Percentiles rank a stretch among this genome's conserved stretches.
phyloP scores from a whole-genome alignment of 2,797 vertebrate genomes.

The Phataginus tetradactyla region DNA sequence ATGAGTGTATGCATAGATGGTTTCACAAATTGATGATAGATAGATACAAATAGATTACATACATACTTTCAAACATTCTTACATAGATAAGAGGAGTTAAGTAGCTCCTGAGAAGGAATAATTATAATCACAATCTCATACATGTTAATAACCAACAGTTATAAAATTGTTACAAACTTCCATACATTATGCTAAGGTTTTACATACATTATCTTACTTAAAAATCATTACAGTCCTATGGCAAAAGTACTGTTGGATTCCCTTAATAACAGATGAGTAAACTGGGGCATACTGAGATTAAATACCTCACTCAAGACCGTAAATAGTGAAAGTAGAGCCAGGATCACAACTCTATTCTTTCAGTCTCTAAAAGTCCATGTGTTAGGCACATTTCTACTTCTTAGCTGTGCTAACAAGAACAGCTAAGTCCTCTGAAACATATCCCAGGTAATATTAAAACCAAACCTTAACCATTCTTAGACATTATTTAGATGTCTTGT shows the following conservation, averaged over 20 bases:
- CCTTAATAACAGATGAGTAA: neutral
- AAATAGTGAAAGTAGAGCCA: neutral
- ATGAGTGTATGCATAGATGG: neutral
- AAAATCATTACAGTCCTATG: neutral
- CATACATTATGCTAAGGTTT: neutral
- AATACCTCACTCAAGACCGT: neutral
- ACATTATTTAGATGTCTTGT: neutral
- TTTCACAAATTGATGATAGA: neutral
- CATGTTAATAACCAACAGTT: neutral
- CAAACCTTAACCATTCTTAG: neutral
- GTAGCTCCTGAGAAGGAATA: neutral
- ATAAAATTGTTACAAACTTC: neutral
- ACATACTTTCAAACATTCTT: neutral
- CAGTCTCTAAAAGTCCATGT: neutral
- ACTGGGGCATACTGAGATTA: neutral
- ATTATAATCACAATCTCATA: neutral
- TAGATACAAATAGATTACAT: neutral
- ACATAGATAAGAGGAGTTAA: neutral
- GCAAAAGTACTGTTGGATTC: neutral
- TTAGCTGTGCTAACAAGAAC: neutral
- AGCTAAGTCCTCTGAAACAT: neutral
- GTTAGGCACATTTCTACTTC: neutral
- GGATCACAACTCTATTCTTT: neutral
- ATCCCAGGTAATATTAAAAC: neutral
- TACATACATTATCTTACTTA: neutral